These are phyloP conservation scores for Thymelicus acteon DNA, from an alignment of 2,888 invertebrate species.

Conservation along the genomic window DNA sequence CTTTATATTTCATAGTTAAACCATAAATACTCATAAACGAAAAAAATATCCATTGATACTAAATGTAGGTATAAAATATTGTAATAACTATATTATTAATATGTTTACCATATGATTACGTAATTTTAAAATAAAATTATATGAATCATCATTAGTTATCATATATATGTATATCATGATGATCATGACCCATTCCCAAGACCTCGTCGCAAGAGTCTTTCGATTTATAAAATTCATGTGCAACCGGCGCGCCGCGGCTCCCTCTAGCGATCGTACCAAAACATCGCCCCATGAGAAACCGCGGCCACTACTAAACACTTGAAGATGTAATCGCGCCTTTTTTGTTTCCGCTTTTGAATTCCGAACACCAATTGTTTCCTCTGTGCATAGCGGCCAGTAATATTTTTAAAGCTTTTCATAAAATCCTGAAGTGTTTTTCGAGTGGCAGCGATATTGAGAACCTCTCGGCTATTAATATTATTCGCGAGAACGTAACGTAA, in stretches of 20 bases:
- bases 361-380: constrained; percentile 69
- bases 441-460: constrained; percentile 76
- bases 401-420: constrained; percentile 59
- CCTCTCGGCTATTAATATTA: constrained; percentile 56
- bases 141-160: no score
- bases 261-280: constrained; percentile 79
- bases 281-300: constrained; percentile 83
- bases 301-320: constrained; percentile 69
- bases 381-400: constrained; percentile 63
- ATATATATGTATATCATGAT: no score
- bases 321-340: constrained; percentile 82
- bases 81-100: no score
- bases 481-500: constrained; percentile 55
- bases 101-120: no score
- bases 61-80: no score
- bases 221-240: constrained; percentile 11
- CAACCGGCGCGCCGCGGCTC: constrained; percentile 51
- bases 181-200: no score
- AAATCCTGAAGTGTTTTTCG: constrained; percentile 67
- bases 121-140: no score
- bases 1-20: no score
- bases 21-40: no score
- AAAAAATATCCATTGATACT: no score
- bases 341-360: constrained; percentile 71
- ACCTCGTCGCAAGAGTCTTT: no score